Evolutionary conservation across 2,888 invertebrate species (phyloP), one percentile per base, ranked within the genome.

Genomic region (Drosophila algonquin): DNA sequence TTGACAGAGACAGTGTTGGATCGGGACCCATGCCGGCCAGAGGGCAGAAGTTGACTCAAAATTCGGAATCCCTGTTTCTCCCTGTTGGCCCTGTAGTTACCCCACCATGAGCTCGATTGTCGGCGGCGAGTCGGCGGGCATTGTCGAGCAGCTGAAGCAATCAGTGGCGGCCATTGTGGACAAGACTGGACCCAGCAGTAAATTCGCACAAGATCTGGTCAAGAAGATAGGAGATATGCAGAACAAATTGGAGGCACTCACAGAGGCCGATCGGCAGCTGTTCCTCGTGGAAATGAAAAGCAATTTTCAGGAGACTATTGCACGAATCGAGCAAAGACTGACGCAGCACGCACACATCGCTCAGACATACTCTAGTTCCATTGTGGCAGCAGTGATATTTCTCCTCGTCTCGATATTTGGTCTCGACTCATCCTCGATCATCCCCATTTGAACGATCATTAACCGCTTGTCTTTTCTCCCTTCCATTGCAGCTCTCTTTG

Each of bases 401-500:
- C 63, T 81, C n/a, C 48, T 89, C 32, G 60, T 92, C 63, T 76
- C 90, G 59, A 69, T 87, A 59, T 78, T 90, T 65, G 91, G 91
- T 91, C 50, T 51, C 16, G 50, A 18, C n/a, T 24, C 5, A 45
- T 1, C 52, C 44, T 12, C 5, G 5, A 27, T 8, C 1, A 1
- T 14, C n/a, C 12, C 24, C 1, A 8, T 8, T 12, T 14, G 8
- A 40, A 40, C 27, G 0, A 35, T 7, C 18, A 69, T 10, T 69
- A 69, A 67, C 53, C 6, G 8, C 3, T 10, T 47, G n/a, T 12
- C 18, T 76, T 88, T 48, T 58, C 56, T 24, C 5, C 40, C 52
- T 63, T 16, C 40, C 30, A 35, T 95, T 95, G 9, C 94, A 97
- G 97, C 95, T 71, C 96, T 97, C 93, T 96, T 97, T 92, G 96